Evolutionary conservation across 2,113 vertebrate genomes (phyloP).

Genomic region (Porphyrio hochstetteri): DNA sequence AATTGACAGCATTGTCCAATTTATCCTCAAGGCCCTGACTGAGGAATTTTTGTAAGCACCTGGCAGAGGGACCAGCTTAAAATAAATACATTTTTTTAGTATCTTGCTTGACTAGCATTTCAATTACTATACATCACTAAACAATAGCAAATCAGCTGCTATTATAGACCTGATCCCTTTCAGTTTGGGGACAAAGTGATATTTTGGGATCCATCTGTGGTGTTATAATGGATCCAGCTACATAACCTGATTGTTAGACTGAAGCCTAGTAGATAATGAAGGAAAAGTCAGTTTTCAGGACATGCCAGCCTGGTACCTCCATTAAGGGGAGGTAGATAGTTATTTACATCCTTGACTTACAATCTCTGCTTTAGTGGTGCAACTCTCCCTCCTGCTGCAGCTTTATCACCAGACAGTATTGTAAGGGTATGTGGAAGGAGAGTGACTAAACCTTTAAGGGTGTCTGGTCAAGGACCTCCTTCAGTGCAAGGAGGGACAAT

Average conservation of each 20-base stretch:
- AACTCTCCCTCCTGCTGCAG: background rate
- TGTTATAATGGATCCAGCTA: background rate
- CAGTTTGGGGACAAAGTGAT: background rate
- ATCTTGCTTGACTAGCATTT: background rate
- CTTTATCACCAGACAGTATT: background rate
- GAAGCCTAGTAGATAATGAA: background rate
- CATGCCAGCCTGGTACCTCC: background rate
- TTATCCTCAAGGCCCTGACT: background rate
- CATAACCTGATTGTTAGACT: background rate
- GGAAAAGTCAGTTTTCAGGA: background rate
- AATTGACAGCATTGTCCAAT: background rate
- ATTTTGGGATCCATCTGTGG: fast-evolving
- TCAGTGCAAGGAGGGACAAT: background rate
- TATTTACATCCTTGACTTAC: background rate
- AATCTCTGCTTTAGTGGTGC: background rate
- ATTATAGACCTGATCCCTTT: background rate
- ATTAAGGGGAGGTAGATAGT: background rate
- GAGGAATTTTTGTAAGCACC: background rate
- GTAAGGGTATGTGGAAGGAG: background rate
- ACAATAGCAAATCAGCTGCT: background rate
- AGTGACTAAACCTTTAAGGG: background rate
- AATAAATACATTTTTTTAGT: background rate
- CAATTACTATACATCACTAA: background rate
- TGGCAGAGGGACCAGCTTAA: background rate
- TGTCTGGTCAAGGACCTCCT: background rate